Percentiles rank a stretch among this genome's conserved stretches.
These are phyloP conservation scores for Eufriesea mexicana DNA, from an alignment of 1,140 invertebrate genomes.

Conservation along the genomic window DNA sequence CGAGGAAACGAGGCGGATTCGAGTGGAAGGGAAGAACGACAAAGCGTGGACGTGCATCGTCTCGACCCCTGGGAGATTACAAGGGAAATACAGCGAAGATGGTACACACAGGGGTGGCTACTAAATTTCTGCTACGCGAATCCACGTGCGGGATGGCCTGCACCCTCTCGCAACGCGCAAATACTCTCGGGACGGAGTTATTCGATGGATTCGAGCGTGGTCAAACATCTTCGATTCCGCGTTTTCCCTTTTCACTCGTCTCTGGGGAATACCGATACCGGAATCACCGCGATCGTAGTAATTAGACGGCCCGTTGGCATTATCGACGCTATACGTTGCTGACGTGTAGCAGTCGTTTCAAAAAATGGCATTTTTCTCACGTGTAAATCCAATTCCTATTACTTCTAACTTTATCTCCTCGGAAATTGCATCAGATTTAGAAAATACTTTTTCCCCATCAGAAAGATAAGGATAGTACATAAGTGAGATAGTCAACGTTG, in stretches of 20 bases:
- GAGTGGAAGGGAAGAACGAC: too few species aligned
- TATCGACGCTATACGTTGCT: neutral
- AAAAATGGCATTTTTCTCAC: too few species aligned
- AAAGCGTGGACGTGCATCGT: conserved; percentile 44
- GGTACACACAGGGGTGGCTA: conserved; percentile 51
- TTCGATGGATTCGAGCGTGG: conserved; percentile 55
- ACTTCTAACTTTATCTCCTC: too few species aligned
- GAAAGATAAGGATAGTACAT: too few species aligned
- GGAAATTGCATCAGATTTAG: too few species aligned
- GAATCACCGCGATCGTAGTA: neutral
- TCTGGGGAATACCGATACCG: neutral
- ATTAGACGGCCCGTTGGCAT: conserved; percentile 3
- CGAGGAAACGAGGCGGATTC: too few species aligned
- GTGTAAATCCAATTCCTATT: too few species aligned
- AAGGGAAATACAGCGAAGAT: conserved; percentile 59
- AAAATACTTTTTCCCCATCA: too few species aligned
- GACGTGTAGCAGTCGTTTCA: too few species aligned
- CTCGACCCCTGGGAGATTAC: conserved; percentile 55
- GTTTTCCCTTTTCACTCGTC: neutral
- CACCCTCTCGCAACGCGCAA: conserved; percentile 12
- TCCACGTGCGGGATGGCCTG: too few species aligned
- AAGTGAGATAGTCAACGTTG: too few species aligned
- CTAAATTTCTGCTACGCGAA: conserved; percentile 49
- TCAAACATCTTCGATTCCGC: conserved; percentile 53
- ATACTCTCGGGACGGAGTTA: conserved; percentile 53